Conservation (phyloP, 2,113 vertebrate genomes). For the Dolichallabes microphthalmus region DNA sequence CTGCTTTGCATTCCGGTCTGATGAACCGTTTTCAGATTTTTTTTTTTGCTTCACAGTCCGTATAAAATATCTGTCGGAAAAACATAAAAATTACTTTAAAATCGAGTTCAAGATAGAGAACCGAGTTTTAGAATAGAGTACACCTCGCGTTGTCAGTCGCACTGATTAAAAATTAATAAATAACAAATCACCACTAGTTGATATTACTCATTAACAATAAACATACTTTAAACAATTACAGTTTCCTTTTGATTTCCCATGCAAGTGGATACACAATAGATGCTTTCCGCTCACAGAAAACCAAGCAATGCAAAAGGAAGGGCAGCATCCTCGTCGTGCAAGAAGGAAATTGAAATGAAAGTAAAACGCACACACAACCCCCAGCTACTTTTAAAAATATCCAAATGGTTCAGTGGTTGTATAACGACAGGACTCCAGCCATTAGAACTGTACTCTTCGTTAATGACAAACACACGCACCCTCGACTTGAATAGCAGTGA, state of each 20-base stretch:
- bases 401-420: constrained; percentile 50
- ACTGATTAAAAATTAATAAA: not conserved
- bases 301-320: constrained; percentile 53
- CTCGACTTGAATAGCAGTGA: constrained; percentile 4
- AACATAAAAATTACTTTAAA: not conserved
- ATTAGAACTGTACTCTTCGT: constrained; percentile 47
- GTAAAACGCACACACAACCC: constrained; percentile 49
- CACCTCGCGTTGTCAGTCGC: not conserved
- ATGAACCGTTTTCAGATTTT: not conserved
- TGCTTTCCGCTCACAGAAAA: constrained; percentile 54
- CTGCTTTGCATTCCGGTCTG: not conserved
- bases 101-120: not conserved
- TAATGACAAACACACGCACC: constrained; percentile 53
- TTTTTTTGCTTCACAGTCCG: not conserved
- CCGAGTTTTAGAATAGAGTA: not conserved
- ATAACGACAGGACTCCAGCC: constrained; percentile 48
- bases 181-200: not conserved
- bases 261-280: constrained; percentile 54
- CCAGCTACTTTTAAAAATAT: constrained; percentile 52
- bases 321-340: constrained; percentile 44
- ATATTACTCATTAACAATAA: constrained; percentile 45
- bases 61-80: constrained; percentile 17
- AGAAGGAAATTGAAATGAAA: constrained; percentile 51
- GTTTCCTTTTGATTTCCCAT: constrained; percentile 40
- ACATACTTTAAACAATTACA: constrained; percentile 22